Evolutionary conservation across 1,140 invertebrate genomes (phyloP).

Genomic region (Eulimnadia texana): DNA sequence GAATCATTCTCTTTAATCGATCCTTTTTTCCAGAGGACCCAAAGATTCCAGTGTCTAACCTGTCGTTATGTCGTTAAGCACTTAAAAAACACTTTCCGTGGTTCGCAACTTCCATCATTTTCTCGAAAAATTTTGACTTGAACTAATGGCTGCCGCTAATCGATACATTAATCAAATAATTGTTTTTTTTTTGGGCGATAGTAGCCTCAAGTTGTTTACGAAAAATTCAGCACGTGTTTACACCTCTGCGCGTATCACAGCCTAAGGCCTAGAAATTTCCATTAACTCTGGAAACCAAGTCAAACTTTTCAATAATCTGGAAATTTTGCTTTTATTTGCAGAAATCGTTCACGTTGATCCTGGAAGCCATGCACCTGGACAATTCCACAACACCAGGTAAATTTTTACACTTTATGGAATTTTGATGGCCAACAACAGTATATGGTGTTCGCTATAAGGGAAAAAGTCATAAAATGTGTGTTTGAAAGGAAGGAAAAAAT

Average conservation of each 20-base stretch:
- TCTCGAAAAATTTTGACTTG: too few relatives aligned
- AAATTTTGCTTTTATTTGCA: constrained; percentile 39
- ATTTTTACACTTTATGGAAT: background rate
- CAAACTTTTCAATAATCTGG: background rate
- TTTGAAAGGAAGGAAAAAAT: background rate
- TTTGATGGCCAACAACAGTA: too few relatives aligned
- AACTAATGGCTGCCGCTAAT: too few relatives aligned
- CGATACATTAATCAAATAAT: too few relatives aligned
- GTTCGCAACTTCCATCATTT: too few relatives aligned
- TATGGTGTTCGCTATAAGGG: too few relatives aligned
- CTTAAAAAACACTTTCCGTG: background rate
- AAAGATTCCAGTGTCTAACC: background rate
- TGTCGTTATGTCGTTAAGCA: background rate
- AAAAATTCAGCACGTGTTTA: background rate
- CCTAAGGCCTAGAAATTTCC: too few relatives aligned
- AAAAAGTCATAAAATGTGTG: too few relatives aligned
- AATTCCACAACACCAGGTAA: constrained; percentile 27
- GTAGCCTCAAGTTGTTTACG: too few relatives aligned
- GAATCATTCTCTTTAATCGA: background rate
- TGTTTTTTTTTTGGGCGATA: too few relatives aligned
- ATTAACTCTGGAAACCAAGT: too few relatives aligned
- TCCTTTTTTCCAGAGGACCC: background rate
- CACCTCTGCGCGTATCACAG: background rate
- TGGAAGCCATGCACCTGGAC: constrained; percentile 72
- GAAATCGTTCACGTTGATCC: constrained; percentile 80